Percentiles rank a stretch among this genome's conserved stretches.
phyloP scores from a whole-genome alignment of 2,797 vertebrate species.

The Cygnus olor region DNA sequence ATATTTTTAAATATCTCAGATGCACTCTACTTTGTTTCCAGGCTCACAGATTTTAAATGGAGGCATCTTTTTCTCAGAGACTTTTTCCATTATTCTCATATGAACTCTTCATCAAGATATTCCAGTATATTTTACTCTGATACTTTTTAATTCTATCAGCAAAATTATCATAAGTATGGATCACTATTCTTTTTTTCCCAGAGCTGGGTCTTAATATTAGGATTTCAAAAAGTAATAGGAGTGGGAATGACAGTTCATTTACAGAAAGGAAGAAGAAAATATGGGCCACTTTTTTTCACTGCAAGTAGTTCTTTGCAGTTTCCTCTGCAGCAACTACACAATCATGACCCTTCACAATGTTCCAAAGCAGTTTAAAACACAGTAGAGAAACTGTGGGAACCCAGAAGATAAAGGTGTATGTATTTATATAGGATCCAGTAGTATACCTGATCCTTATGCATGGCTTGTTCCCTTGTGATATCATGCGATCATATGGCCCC shows the following conservation, averaged over 20 bases:
- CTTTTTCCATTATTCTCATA: background rate
- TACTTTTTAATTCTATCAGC: slow-evolving; percentile 2
- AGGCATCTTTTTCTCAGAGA: background rate
- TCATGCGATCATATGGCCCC: rapidly evolving
- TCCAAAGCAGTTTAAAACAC: background rate
- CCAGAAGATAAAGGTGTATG: background rate
- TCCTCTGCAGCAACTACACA: background rate
- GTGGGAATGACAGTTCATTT: background rate
- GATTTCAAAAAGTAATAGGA: background rate
- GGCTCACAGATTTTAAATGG: background rate
- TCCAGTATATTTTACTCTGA: background rate
- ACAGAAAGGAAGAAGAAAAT: background rate
- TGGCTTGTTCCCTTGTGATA: background rate
- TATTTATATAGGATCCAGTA: background rate
- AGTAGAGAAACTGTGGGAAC: background rate
- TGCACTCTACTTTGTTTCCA: slow-evolving; percentile 20
- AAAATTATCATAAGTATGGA: slow-evolving; percentile 24
- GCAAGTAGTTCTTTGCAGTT: background rate
- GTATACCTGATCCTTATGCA: background rate
- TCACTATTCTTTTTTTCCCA: background rate
- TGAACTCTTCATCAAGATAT: background rate
- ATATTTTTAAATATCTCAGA: background rate
- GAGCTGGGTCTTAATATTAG: background rate
- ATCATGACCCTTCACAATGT: background rate
- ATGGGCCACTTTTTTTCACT: background rate